Base-by-base conservation (phyloP, 2,113 vertebrate species). In the Misgurnus mizolepis region DNA sequence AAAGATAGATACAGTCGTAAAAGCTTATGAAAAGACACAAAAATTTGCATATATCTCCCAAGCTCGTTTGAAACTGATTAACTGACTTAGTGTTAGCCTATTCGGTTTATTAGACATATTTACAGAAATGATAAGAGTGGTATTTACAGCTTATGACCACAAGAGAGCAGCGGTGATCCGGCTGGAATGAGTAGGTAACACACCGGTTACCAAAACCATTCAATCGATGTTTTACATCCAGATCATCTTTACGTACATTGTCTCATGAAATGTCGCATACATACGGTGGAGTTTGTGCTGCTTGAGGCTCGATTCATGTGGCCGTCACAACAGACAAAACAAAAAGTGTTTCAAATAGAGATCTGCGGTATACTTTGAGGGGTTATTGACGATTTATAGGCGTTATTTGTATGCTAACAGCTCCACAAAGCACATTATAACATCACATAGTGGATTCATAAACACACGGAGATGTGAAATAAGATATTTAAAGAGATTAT, bases 1-100 rank as follows among this genome's bases (percentile, higher is more conserved):
- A 80, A 62, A 67, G 17, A 78, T 78, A 76, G 49, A 87, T 80
- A 80, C 50, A 69, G 78, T 81, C 18, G 4, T 85, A 80, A 82
- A 89, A 92, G 90, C 90, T 88, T 89, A 62, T 83, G 85, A 78
- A 60, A 86, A 83, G 74, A 69, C 45, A 66, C 45, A 67, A 18
- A 80, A 53, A 74, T 88, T 92, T 91, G 91, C 91, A 92, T 92
- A 93, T 87, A 87, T 89, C 81, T 88, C 87, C 88, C 87, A 85
- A 91, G 84, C 88, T 84, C 86, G 79, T 86, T 86, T 82, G 84
- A 78, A 81, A 87, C 85, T 84, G 78, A 76, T 90, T 60, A 88
- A 83, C 89, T 88, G 62, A 87, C 79, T 89, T 92, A 84, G 81
- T 88, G 89, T 89, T 87, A 87, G 82, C 86, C 90, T 89, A 89